A percentile compares a stretch with the other conserved stretches of the same genome.
These are phyloP conservation scores for Lumbricus terrestris DNA, from an alignment of 2,888 invertebrate genomes.

Conservation along the genomic window DNA sequence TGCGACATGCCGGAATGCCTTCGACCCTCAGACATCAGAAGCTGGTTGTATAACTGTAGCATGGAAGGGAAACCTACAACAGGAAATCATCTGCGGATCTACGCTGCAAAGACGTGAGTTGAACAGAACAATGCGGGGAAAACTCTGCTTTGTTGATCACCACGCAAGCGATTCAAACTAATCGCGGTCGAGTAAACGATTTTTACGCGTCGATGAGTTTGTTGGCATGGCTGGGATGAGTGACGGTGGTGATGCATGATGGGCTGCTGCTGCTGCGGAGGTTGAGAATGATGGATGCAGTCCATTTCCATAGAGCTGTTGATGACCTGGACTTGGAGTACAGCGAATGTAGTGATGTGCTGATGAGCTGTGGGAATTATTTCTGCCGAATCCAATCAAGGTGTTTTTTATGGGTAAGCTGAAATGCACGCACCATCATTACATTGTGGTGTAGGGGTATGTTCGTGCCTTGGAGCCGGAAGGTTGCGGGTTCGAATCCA, in stretches of 20 bases:
- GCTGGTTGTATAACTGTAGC: not conserved
- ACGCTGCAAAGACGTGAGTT: not conserved
- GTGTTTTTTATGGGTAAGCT: slow-evolving; percentile 6
- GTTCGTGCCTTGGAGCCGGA: too few species aligned
- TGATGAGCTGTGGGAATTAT: not conserved
- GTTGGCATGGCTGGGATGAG: not conserved
- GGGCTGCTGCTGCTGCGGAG: not conserved
- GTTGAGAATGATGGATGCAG: not conserved
- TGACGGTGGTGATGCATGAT: not conserved
- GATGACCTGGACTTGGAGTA: slow-evolving; percentile 18
- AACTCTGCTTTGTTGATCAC: too few species aligned
- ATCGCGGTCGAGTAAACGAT: not conserved
- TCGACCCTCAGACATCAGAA: not conserved
- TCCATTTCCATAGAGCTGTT: not conserved
- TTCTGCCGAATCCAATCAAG: not conserved
- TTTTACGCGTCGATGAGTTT: too few species aligned
- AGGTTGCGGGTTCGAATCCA: too few species aligned
- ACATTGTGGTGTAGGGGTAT: too few species aligned
- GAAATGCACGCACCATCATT: not conserved
- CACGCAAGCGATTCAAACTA: not conserved
- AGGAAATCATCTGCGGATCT: not conserved
- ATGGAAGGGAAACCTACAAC: not conserved
- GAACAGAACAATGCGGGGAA: too few species aligned
- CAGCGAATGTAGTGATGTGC: not conserved
- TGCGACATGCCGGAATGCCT: not conserved